These are phyloP conservation scores for Hemicentrotus pulcherrimus DNA, from an alignment of 35 echinoderm and acorn worm species.

Conservation along the genomic window DNA sequence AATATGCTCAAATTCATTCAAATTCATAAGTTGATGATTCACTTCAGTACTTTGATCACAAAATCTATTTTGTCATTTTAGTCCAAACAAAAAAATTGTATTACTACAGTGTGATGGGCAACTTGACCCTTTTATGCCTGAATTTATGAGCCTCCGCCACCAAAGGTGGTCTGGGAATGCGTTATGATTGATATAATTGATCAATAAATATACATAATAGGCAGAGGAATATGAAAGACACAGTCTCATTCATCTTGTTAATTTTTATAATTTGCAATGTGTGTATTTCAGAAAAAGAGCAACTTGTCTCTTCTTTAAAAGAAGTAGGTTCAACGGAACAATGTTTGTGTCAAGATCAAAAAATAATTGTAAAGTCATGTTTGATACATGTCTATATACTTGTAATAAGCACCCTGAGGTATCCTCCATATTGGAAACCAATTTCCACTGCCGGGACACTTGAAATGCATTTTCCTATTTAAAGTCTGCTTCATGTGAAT, in stretches of 20 bases:
- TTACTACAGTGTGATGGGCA: too few relatives aligned
- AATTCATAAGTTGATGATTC: not conserved
- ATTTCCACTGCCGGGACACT: not conserved
- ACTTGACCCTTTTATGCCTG: too few relatives aligned
- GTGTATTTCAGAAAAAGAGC: not conserved
- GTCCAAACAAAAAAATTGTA: too few relatives aligned
- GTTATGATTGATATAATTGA: too few relatives aligned
- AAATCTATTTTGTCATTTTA: not conserved
- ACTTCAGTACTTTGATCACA: not conserved
- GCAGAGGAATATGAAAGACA: too few relatives aligned
- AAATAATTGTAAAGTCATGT: not conserved
- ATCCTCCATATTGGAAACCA: not conserved
- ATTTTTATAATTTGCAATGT: not conserved
- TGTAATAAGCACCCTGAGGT: not conserved
- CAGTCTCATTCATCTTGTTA: too few relatives aligned
- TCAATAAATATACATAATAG: too few relatives aligned
- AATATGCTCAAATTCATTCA: not conserved
- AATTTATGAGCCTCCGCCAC: too few relatives aligned
- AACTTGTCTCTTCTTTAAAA: not conserved
- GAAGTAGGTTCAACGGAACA: not conserved
- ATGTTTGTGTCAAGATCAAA: not conserved
- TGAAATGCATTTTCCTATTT: not conserved
- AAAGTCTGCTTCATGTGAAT: not conserved
- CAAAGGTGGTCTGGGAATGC: too few relatives aligned
- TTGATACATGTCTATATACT: not conserved